phyloP scores from a whole-genome alignment of 2,113 vertebrate genomes.

The Vulpes lagopus region DNA sequence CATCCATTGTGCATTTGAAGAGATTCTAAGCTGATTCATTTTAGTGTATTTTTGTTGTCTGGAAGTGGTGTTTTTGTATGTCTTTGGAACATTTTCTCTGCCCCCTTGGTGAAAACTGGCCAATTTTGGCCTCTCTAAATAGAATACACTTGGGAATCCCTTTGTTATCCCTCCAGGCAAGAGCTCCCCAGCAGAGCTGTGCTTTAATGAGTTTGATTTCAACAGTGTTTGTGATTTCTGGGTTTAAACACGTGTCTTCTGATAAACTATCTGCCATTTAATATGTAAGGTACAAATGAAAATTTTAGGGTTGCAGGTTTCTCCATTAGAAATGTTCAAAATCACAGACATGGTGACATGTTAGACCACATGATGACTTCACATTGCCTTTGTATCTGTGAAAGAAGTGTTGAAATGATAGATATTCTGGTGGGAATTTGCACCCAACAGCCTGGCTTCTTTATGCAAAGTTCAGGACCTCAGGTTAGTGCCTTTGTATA shows the following conservation, averaged over 20 bases:
- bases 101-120: constrained; percentile 70
- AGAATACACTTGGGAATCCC: constrained; percentile 75
- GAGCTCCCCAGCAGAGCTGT: neutral
- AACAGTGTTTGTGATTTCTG: constrained; percentile 61
- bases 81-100: constrained; percentile 83
- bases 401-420: neutral
- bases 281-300: neutral
- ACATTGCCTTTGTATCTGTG: neutral
- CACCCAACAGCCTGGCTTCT: too few species aligned
- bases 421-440: neutral
- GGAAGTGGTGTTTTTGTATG: constrained; percentile 70
- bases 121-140: constrained; percentile 74
- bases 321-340: neutral
- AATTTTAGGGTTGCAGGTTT: constrained; percentile 44
- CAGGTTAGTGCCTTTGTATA: neutral
- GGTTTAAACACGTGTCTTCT: neutral
- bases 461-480: neutral
- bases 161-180: constrained; percentile 74
- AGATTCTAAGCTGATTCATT: constrained; percentile 21
- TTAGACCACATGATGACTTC: neutral
- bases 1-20: neutral
- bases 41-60: constrained; percentile 9
- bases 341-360: neutral
- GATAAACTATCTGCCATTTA: constrained; percentile 72
- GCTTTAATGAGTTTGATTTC: constrained; percentile 70